phyloP scores from a whole-genome alignment of 2,888 invertebrate genomes.

The Gasteruption jaculator region DNA sequence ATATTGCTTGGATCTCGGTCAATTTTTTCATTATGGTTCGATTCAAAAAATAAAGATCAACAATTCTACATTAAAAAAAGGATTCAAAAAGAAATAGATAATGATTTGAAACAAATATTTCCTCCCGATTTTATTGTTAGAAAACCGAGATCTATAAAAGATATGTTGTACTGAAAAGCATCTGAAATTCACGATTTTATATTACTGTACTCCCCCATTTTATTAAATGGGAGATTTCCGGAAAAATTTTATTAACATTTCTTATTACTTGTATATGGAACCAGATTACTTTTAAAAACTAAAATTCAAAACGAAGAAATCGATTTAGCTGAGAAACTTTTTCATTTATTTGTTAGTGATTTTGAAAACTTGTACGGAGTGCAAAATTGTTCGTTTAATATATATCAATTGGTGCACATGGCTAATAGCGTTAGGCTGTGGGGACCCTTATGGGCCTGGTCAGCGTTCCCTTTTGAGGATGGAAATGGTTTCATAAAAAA shows the following conservation, averaged over 20 bases:
- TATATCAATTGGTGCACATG: slow-evolving; percentile 14
- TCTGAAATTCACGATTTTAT: slow-evolving; percentile 11
- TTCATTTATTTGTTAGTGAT: slow-evolving; percentile 11
- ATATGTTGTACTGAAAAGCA: slow-evolving; percentile 7
- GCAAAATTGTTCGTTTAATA: slow-evolving; percentile 16
- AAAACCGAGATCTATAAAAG: neutral
- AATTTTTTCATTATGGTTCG: no score
- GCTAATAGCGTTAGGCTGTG: slow-evolving; percentile 5
- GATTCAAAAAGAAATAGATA: neutral
- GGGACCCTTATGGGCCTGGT: slow-evolving; percentile 17
- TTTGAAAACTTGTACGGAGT: slow-evolving; percentile 11
- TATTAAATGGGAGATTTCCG: slow-evolving; percentile 9
- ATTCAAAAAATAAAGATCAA: no score
- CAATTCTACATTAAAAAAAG: neutral
- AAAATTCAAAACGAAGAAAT: slow-evolving; percentile 6
- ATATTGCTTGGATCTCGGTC: no score
- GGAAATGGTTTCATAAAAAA: slow-evolving; percentile 12
- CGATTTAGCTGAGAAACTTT: slow-evolving; percentile 7
- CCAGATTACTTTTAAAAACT: slow-evolving; percentile 2
- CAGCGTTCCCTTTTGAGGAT: slow-evolving; percentile 19
- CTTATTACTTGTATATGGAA: slow-evolving; percentile 7
- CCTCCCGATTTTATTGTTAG: slow-evolving; percentile 5
- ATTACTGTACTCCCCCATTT: slow-evolving; percentile 5
- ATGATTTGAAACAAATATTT: neutral
- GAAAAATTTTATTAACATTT: slow-evolving; percentile 9